Evolutionary conservation across 2,888 invertebrate genomes (phyloP), one percentile per base, ranked within the genome.

Genomic region (Drosophila differens): DNA sequence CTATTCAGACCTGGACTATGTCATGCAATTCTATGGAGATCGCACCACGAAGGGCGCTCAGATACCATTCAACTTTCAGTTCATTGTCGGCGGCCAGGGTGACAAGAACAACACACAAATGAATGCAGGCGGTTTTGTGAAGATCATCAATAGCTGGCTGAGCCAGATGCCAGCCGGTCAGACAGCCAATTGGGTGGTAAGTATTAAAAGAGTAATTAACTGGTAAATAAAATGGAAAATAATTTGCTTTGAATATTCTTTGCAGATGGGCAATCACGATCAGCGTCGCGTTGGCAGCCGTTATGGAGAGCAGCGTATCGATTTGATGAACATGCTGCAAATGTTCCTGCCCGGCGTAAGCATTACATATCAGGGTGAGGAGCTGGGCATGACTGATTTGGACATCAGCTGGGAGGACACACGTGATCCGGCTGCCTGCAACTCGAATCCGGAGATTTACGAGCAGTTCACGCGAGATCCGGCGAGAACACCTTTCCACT

Each of bases 321-420:
- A 98, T 91, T 96, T 96, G 6, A 95, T 98, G 91, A 97, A 97
- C 89, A 97, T 98, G 95, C 85, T 96, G 58, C 93, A 95, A 72
- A 93, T 95, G 91, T 93, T 95, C 14, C 91, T 97, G 49, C 96
- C 95, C 0, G 96, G 96, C 10, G 94, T 95, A 1, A 94, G 95
- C 9, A 92, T 96, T 25, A 87, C 87, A 22, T 88, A 89, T 28
- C 88, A 97, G 94, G 93, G 93, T 10, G 93, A 93, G 63, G 93
- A 93, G 72, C 66, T 93, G 62, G 93, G 93, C 47, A 93, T 93
- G 93, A 70, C 91, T 0, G 93, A 93, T 59, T 94, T 94, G n/a
- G 86, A 92, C 39, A 93, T 96, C 4, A 94, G 94, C 47, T 96
- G 95, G 94, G 93, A 94, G 16, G 94, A 96, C 66, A 93, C 93